These are phyloP conservation scores for Pomacea maculata DNA, from an alignment of 1,140 invertebrate genomes.

Conservation along the genomic window DNA sequence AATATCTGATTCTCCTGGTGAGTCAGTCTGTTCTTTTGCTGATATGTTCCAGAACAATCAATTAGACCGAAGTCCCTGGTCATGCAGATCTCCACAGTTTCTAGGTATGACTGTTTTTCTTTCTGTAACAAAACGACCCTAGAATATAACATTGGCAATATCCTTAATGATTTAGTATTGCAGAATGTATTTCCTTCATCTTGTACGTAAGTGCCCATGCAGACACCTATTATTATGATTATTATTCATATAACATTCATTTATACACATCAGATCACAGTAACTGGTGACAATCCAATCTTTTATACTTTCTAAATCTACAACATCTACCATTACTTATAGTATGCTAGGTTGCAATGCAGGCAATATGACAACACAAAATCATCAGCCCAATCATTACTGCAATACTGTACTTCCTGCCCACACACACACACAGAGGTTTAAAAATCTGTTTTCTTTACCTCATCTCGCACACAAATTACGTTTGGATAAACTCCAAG, in stretches of 20 bases:
- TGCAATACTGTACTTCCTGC: not conserved
- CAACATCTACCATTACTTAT: not conserved
- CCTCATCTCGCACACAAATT: constrained; percentile 6
- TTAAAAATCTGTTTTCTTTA: not conserved
- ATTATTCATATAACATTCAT: not conserved
- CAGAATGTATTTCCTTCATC: too few species aligned
- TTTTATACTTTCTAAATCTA: not conserved
- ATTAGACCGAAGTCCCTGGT: too few species aligned
- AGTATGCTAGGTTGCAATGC: not conserved
- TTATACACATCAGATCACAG: not conserved
- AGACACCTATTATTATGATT: too few species aligned
- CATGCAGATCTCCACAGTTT: too few species aligned
- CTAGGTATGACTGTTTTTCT: too few species aligned
- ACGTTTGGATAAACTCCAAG: constrained; percentile 5
- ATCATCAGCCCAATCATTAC: not conserved
- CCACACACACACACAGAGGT: not conserved
- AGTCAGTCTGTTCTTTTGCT: too few species aligned
- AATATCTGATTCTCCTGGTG: too few species aligned
- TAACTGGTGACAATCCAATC: not conserved
- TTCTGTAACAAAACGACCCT: too few species aligned
- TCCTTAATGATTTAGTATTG: too few species aligned
- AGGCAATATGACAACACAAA: not conserved
- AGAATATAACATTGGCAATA: too few species aligned
- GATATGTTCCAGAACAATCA: too few species aligned
- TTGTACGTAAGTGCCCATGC: too few species aligned